Conservation (phyloP, 35 echinoderm and acorn worm species). For the Eucidaris tribuloides region DNA sequence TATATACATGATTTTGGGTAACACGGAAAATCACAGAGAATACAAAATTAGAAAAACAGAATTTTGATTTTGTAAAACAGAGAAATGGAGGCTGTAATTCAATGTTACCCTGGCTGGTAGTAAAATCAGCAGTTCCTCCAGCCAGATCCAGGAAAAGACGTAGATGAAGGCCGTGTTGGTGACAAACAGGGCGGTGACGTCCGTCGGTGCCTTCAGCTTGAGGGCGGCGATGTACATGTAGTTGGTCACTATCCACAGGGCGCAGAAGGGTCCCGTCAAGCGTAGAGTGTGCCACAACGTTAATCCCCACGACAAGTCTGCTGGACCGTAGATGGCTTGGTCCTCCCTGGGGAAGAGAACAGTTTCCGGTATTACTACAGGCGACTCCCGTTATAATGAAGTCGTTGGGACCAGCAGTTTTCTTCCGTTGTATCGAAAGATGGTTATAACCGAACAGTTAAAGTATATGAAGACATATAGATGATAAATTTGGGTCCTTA, state of each 20-base stretch:
- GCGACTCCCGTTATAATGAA: too few relatives aligned
- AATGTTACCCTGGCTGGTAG: slow-evolving; percentile 81
- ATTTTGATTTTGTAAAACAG: too few relatives aligned
- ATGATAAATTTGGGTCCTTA: too few relatives aligned
- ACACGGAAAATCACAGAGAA: too few relatives aligned
- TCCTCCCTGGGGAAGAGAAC: slow-evolving; percentile 58
- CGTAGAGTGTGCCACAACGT: slow-evolving; percentile 29
- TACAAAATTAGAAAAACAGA: too few relatives aligned
- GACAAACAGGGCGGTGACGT: slow-evolving; percentile 72
- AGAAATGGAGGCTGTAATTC: too few relatives aligned
- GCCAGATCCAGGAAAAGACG: slow-evolving; percentile 80
- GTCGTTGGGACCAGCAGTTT: too few relatives aligned
- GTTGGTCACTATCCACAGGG: slow-evolving; percentile 78
- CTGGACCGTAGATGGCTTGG: slow-evolving; percentile 53
- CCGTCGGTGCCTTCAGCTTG: slow-evolving; percentile 52
- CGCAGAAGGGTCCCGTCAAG: slow-evolving; percentile 56
- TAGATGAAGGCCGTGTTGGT: slow-evolving; percentile 98
- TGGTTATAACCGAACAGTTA: too few relatives aligned
- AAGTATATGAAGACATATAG: too few relatives aligned
- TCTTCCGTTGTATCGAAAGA: too few relatives aligned
- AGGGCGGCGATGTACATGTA: slow-evolving; percentile 81
- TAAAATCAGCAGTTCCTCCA: slow-evolving; percentile 61
- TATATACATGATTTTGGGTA: too few relatives aligned
- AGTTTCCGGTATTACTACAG: too few relatives aligned
- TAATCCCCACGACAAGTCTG: slow-evolving; percentile 51